These are phyloP conservation scores for Sabatieria punctata DNA, from an alignment of 2,888 invertebrate species.

Conservation along the genomic window DNA sequence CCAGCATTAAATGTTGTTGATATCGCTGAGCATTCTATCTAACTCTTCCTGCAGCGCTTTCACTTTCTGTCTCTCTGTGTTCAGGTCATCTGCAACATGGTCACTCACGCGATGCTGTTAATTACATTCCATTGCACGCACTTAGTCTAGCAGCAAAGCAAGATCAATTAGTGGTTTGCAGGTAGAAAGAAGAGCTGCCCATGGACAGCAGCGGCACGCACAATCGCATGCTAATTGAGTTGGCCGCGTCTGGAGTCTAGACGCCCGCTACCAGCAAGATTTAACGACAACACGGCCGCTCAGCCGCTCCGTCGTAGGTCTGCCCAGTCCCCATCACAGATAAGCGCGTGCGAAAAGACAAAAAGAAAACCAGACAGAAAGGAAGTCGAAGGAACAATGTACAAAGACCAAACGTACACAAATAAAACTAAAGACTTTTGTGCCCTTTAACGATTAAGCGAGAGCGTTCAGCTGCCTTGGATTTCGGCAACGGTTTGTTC, in stretches of 20 bases:
- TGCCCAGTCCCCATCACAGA: too few relatives aligned
- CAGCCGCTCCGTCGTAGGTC: too few relatives aligned
- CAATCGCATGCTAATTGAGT: too few relatives aligned
- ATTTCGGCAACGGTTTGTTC: conserved; percentile 33
- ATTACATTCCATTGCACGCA: neutral
- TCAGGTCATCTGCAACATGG: conserved; percentile 67
- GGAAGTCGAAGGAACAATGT: neutral
- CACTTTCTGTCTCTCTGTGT: conserved; percentile 83
- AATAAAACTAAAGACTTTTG: too few relatives aligned
- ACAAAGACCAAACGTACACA: neutral
- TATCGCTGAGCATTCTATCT: conserved; percentile 95
- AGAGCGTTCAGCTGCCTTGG: conserved; percentile 20
- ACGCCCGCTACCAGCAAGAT: too few relatives aligned
- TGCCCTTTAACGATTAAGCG: too few relatives aligned
- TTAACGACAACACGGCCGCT: too few relatives aligned
- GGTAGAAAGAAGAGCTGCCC: too few relatives aligned
- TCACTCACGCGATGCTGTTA: neutral
- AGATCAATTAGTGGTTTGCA: too few relatives aligned
- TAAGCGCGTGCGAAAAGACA: conserved; percentile 2
- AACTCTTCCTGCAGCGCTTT: conserved; percentile 91
- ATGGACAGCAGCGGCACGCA: too few relatives aligned
- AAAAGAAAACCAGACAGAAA: conserved; percentile 1
- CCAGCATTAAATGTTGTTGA: conserved; percentile 80
- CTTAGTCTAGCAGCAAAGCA: neutral
- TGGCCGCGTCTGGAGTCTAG: too few relatives aligned